These are phyloP conservation scores for Pachycephus smyrnensis DNA, from an alignment of 2,888 invertebrate species.

Conservation along the genomic window DNA sequence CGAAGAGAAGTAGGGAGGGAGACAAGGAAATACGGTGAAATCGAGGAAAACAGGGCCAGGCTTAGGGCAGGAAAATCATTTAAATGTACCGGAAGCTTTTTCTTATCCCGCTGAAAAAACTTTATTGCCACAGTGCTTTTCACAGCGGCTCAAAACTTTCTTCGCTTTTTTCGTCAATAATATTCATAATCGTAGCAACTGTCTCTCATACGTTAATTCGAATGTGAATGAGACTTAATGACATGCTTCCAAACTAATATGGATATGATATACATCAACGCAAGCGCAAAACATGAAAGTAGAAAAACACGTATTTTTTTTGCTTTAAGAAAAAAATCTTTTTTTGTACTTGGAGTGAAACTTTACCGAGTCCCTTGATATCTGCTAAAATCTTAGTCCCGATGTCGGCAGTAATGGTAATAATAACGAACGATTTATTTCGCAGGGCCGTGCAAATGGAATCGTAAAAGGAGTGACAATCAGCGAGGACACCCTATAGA, in stretches of 20 bases:
- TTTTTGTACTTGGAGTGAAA: accelerated
- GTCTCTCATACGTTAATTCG: not conserved
- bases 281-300: no score
- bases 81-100: not conserved
- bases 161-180: not conserved
- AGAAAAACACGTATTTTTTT: not conserved
- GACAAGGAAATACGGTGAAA: not conserved
- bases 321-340: no score
- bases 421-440: not conserved
- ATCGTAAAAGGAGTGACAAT: not conserved
- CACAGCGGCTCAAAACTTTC: not conserved
- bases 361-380: not conserved
- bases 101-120: not conserved
- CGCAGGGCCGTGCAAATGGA: not conserved
- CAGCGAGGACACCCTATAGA: not conserved
- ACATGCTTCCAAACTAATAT: no score
- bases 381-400: not conserved
- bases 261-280: no score
- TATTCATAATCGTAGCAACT: not conserved
- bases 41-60: not conserved
- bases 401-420: not conserved
- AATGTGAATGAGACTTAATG: not conserved
- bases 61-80: not conserved
- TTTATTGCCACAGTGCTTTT: not conserved
- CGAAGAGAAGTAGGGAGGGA: not conserved